Conservation (phyloP, 2,113 vertebrate genomes). For the Hyperopisus bebe region DNA sequence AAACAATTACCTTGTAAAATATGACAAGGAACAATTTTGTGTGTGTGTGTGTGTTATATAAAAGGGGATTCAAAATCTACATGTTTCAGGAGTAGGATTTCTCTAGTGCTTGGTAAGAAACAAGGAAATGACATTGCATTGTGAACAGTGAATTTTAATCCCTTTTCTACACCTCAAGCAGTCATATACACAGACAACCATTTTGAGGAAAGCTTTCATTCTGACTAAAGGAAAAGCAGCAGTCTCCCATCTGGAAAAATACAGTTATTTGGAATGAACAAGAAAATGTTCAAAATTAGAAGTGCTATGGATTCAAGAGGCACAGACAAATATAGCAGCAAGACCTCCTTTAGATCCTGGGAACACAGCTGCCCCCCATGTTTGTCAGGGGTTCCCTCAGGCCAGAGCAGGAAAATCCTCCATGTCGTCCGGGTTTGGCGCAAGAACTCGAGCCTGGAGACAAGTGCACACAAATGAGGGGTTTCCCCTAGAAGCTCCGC, state of each 20-base stretch:
- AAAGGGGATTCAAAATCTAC: neutral
- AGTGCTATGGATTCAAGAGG: conserved; percentile 19
- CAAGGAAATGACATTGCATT: neutral
- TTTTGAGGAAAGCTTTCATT: neutral
- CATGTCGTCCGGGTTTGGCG: conserved; percentile 84
- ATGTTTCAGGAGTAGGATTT: neutral
- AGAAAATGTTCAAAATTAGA: neutral
- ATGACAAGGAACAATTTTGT: neutral
- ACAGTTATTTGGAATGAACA: conserved; percentile 21
- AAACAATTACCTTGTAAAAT: neutral
- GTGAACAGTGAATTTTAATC: conserved; percentile 15
- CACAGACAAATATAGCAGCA: neutral
- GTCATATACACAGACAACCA: neutral
- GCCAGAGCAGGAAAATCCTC: conserved; percentile 88
- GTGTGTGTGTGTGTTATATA: too few species aligned
- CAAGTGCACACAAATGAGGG: neutral
- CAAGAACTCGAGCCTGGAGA: conserved; percentile 48
- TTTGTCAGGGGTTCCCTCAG: conserved; percentile 37
- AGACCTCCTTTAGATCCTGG: neutral
- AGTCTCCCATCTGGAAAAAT: neutral
- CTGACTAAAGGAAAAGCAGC: conserved; percentile 6
- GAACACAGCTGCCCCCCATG: neutral
- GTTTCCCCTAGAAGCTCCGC: neutral
- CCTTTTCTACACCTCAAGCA: neutral
- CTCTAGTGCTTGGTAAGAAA: neutral